Base-by-base conservation (phyloP, 1,140 invertebrate species). In the Polypedilum vanderplanki region DNA sequence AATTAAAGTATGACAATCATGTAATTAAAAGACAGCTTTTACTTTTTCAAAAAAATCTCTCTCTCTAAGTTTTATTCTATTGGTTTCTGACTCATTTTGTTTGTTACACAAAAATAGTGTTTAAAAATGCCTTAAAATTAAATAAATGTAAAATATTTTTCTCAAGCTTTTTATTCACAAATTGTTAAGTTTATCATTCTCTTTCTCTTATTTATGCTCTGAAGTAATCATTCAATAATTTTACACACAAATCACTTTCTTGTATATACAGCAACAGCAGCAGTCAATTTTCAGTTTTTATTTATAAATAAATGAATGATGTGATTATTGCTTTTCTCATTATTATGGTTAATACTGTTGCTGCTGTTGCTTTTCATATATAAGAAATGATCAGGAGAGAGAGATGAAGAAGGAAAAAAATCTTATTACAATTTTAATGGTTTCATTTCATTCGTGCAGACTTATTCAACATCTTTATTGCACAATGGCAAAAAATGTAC, bases 381-480 rank as follows among this genome's bases (percentile, higher is more conserved):
- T n/a, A 57, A 57, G 46, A 57, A 57, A 57, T 1, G n/a, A 57
- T 33, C 24, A 33, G 24, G 24, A 33, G 24, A 33, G 24, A 33
- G 24, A 33, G 24, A 33, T 33, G 24, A 15, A 57, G 12, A 15
- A 57, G 8, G n/a, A 57, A n/a, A 57, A 57, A 57, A 57, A 57
- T 57, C 46, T 57, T 57, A 57, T 57, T 57, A 57, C 46, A 57
- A 57, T n/a, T 57, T 57, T 57, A 57, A 57, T 57, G 46, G 46
- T 70, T 70, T 70, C 20, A 22, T 70, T 70, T 10, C 65, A 20
- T 70, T 70, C 20, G 65, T 70, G 65, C 65, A 20, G 65, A 70
- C 65, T 70, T 70, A 70, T 70, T 70, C 65, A 70, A 70, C 65
- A 70, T 70, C 65, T 70, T 70, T 70, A 70, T 70, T 70, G 65